Percentiles rank a stretch among this genome's conserved stretches.
Evolutionary conservation across 2,797 vertebrate genomes (phyloP).

Genomic region (Hyperoplus immaculatus): DNA sequence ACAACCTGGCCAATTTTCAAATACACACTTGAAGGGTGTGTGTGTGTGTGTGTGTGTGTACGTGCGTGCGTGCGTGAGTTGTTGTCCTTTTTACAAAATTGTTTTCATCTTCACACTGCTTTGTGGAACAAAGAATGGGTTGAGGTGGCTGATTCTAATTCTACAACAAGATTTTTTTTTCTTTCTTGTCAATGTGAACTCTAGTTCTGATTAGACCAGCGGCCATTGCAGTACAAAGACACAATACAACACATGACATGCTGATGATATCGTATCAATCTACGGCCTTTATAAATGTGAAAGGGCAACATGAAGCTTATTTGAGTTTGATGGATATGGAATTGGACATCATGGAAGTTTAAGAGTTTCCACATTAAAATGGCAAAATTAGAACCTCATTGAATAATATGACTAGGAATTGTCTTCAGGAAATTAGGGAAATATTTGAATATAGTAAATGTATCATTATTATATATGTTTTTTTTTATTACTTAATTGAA

Average conservation of each 20-base stretch:
- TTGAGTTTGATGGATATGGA: not conserved
- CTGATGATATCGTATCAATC: not conserved
- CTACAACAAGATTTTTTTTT: too few relatives aligned
- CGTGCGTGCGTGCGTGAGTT: not conserved
- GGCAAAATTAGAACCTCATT: constrained; percentile 10
- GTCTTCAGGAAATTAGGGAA: not conserved
- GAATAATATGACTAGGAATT: constrained; percentile 5
- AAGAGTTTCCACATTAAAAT: constrained; percentile 12
- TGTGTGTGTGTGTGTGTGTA: too few relatives aligned
- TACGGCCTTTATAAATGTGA: not conserved
- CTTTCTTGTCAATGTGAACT: not conserved
- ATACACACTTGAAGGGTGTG: too few relatives aligned
- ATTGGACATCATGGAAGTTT: not conserved
- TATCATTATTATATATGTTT: too few relatives aligned
- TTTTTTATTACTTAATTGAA: too few relatives aligned
- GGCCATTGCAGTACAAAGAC: not conserved
- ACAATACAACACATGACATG: not conserved
- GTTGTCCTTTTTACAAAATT: constrained; percentile 4
- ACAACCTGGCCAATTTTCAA: too few relatives aligned
- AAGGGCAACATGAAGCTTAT: not conserved
- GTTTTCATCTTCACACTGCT: constrained; percentile 20
- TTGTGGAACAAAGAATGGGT: too few relatives aligned
- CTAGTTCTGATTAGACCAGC: too few relatives aligned
- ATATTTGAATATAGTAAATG: too few relatives aligned
- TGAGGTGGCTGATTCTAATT: too few relatives aligned